Percentiles rank a stretch among this genome's conserved stretches.
Conservation (phyloP, 2,888 invertebrate species). For the Noctua fimbriata region DNA sequence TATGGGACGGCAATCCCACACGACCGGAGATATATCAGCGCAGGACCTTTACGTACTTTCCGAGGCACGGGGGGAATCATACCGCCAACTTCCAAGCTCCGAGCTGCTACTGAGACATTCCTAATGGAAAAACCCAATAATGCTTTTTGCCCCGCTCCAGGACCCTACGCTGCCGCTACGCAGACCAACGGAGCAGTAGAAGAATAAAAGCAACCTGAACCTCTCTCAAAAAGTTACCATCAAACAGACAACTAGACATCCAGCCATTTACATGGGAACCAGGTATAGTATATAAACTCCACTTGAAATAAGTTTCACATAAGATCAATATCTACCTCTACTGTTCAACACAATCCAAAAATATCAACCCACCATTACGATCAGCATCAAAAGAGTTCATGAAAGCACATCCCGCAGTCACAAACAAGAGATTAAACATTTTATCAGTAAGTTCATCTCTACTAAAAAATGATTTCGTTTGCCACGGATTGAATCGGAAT, state of each 20-base stretch:
- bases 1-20: neutral
- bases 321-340: slow-evolving; percentile 53
- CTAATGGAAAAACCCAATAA: neutral
- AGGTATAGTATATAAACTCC: slow-evolving; percentile 12
- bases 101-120: neutral
- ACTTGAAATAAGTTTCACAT: slow-evolving; percentile 50
- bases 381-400: slow-evolving; percentile 68
- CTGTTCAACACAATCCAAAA: slow-evolving; percentile 43
- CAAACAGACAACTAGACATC: neutral
- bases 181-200: neutral
- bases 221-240: neutral
- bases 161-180: no score
- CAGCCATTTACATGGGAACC: slow-evolving; percentile 1
- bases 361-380: slow-evolving; percentile 66
- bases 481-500: slow-evolving; percentile 87
- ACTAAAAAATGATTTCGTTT: slow-evolving; percentile 87
- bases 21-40: neutral
- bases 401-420: slow-evolving; percentile 77
- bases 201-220: neutral
- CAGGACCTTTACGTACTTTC: neutral
- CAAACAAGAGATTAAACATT: slow-evolving; percentile 81
- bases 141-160: neutral
- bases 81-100: neutral
- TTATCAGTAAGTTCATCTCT: slow-evolving; percentile 85
- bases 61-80: neutral